Percentiles rank a stretch among this genome's conserved stretches.
These are phyloP conservation scores for Wasmannia auropunctata DNA, from an alignment of 1,140 invertebrate genomes.

Conservation along the genomic window DNA sequence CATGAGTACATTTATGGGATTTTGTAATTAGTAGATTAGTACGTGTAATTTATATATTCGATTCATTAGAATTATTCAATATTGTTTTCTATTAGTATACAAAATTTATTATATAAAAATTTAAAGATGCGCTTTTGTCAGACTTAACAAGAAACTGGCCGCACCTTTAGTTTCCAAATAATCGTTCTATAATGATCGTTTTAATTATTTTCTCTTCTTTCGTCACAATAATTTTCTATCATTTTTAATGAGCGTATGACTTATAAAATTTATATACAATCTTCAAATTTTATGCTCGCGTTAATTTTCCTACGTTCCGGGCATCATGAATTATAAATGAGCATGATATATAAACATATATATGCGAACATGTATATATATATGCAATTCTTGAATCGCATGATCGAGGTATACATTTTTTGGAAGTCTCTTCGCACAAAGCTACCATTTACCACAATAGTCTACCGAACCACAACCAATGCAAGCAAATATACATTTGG, in stretches of 20 bases:
- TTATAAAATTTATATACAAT: neutral
- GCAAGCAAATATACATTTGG: slow-evolving; percentile 76
- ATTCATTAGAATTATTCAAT: neutral
- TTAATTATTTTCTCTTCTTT: neutral
- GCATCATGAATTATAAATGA: neutral
- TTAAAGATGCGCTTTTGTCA: neutral
- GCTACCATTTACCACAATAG: slow-evolving; percentile 79
- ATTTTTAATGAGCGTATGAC: neutral
- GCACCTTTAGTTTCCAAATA: neutral
- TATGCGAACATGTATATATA: slow-evolving; percentile 24
- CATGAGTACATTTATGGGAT: slow-evolving; percentile 46
- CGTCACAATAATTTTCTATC: neutral
- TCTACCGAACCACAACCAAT: slow-evolving; percentile 83
- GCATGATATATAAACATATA: slow-evolving; percentile 13
- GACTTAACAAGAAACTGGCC: neutral
- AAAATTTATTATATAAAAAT: slow-evolving; percentile 25
- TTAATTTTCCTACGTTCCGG: neutral
- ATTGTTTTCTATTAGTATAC: neutral
- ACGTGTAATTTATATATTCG: neutral
- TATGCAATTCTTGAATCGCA: slow-evolving; percentile 36
- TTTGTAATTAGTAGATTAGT: slow-evolving; percentile 36
- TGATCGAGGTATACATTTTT: slow-evolving; percentile 51
- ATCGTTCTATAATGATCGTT: slow-evolving; percentile 13
- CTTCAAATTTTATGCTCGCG: neutral
- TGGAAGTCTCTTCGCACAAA: slow-evolving; percentile 66